Evolutionary conservation across 2,113 vertebrate species (phyloP), one percentile per base, ranked within the genome.

Genomic region (Irena cyanogastra): DNA sequence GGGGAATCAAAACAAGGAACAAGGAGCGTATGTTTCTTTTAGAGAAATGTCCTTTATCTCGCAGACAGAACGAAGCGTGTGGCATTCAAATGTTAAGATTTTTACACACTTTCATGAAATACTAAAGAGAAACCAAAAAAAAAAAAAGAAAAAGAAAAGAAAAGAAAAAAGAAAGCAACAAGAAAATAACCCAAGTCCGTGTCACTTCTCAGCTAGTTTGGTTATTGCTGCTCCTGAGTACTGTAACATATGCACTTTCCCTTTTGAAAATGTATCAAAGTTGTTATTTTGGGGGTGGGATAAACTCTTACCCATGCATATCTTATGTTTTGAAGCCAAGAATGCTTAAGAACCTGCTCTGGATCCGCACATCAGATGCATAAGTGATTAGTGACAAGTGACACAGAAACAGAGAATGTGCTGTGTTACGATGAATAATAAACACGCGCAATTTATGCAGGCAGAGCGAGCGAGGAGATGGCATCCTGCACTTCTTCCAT

Each of bases 321-420:
- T 95, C 96, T 95, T 95, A 97, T 95, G 95, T 89, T 93, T 96
- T 68, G 45, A 95, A 96, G 96, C 97, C 97, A 97, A 95, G 95
- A 97, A 96, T 91, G 97, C 95, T 97, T 96, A 96, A 86, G 95
- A 95, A 96, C 91, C 97, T 94, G 84, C 93, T 89, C 96, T 95
- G 90, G 96, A 97, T 94, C 95, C 49, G 90, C 97, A 94, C 97
- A 97, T 98, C 97, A 97, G 97, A 98, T 96, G 97, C 96, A 93
- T 96, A 97, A 97, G 97, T 97, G 97, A 97, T 98, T 97, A 97
- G 97, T 97, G 97, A 97, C 98, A 98, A 97, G 97, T 98, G 97
- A 97, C 97, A 98, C 87, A 94, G 97, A 97, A 97, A 97, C 97
- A 97, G 97, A 97, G 97, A 97, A 95, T 94, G 96, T 89, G 97